Conservation (phyloP, 92 coral and sea anemone genomes). For the Palythoa caribaeorum region DNA sequence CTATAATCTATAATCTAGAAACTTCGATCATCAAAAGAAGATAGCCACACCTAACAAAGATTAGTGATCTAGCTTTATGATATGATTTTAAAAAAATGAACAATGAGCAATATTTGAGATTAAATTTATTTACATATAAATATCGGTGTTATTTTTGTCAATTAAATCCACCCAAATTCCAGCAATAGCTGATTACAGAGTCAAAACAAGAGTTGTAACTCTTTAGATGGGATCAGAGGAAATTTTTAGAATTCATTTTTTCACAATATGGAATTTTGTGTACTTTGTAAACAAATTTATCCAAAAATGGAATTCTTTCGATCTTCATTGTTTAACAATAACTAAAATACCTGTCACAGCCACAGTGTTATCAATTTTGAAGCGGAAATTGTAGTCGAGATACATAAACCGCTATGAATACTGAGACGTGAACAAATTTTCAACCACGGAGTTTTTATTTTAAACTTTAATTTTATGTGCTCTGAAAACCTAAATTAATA, state of each 20-base stretch:
- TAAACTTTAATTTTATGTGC: too few species aligned
- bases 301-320: not conserved
- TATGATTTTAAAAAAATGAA: not conserved
- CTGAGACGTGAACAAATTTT: not conserved
- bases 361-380: not conserved
- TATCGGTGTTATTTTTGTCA: not conserved
- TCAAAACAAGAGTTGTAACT: not conserved
- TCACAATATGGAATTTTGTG: not conserved
- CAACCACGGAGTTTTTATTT: not conserved
- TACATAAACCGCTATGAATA: not conserved
- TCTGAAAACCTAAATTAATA: too few species aligned
- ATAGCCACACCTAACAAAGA: not conserved
- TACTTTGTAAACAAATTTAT: not conserved
- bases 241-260: not conserved
- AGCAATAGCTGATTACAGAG: not conserved
- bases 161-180: conserved; percentile 3
- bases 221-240: not conserved
- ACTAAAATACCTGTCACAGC: not conserved
- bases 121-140: conserved; percentile 1
- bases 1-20: not conserved
- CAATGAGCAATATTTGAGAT: not conserved
- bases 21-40: not conserved
- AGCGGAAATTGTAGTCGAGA: not conserved
- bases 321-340: not conserved
- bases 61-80: not conserved